Base-by-base conservation (phyloP, 2,113 vertebrate genomes). In the Gobius niger region DNA sequence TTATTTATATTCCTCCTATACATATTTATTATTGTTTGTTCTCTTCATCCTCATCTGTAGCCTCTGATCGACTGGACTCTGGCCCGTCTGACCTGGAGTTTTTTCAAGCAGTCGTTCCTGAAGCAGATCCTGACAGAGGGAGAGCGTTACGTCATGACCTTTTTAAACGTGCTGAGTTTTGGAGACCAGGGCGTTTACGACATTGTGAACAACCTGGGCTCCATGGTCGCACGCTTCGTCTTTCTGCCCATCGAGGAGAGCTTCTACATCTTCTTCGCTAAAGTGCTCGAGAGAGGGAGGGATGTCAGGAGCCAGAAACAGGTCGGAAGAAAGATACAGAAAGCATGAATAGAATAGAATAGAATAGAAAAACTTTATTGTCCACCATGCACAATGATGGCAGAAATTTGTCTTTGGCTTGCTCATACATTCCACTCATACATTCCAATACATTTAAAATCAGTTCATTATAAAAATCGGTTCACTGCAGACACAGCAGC, bases 61-160 rank as follows among this genome's bases (percentile, higher is more conserved):
- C 89, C 91, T 0, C 86, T 95, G 81, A 57, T 98, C 10, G 94
- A 98, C 75, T 94, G 93, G 95, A 93, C 87, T 61, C 91, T 98
- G 75, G 94, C 96, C 67, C 82, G 85, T 60, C 68, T 99, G 80
- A 97, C 96, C 1, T 98, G 96, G 96, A 98, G 96, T 87, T 99
- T 99, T 93, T 98, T 97, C 87, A 97, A 98, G 78, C 97, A 99
- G 53, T 98, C 96, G 56, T 98, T 98, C 87, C 86, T 99, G 70
- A 99, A 99, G 83, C 97, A 99, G 87, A 94, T 98, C 88, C 93
- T 99, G 77, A 99, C 97, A 49, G 96, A 99, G 87, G 98, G 98
- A 0, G 96, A 99, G 82, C 92, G 96, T 51, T 99, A 99, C 1
- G 92, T 98, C 87, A 98, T 99, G 98, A 99, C 98, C 34, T 99